Evolutionary conservation across 2,113 vertebrate species (phyloP).

Genomic region (Scytalopus superciliaris): DNA sequence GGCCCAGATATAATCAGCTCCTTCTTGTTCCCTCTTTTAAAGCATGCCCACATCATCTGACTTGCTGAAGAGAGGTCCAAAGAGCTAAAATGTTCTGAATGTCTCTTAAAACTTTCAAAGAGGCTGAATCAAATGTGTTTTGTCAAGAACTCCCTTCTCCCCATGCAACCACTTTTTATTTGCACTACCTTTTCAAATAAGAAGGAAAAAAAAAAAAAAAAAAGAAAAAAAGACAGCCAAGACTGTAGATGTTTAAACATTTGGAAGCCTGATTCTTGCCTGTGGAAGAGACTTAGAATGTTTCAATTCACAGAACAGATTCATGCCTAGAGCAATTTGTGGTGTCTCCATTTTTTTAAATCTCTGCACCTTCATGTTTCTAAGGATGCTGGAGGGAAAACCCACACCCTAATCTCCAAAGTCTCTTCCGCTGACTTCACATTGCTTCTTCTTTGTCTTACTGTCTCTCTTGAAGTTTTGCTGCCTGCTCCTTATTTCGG

Average conservation of each 20-base stretch:
- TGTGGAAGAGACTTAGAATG: background rate
- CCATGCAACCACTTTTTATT: background rate
- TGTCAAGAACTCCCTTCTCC: background rate
- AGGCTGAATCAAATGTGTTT: background rate
- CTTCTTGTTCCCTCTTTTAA: background rate
- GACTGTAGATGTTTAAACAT: background rate
- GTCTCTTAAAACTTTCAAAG: background rate
- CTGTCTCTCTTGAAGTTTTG: background rate
- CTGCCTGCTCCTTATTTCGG: accelerated
- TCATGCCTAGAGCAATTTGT: background rate
- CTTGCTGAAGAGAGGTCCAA: background rate
- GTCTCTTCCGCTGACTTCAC: background rate
- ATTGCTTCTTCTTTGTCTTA: background rate
- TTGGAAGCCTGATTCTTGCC: background rate
- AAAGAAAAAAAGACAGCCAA: background rate
- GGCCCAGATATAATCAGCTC: background rate
- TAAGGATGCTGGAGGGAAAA: background rate
- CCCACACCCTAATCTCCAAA: background rate
- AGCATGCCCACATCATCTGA: background rate
- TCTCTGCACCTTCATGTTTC: background rate
- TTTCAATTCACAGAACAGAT: background rate
- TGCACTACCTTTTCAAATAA: background rate
- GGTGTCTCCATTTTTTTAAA: background rate
- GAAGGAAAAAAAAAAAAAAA: background rate
- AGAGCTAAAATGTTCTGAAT: background rate